A percentile compares a stretch with the other conserved stretches of the same genome.
Conservation (phyloP, 1,140 invertebrate species). For the Coptotermes formosanus region DNA sequence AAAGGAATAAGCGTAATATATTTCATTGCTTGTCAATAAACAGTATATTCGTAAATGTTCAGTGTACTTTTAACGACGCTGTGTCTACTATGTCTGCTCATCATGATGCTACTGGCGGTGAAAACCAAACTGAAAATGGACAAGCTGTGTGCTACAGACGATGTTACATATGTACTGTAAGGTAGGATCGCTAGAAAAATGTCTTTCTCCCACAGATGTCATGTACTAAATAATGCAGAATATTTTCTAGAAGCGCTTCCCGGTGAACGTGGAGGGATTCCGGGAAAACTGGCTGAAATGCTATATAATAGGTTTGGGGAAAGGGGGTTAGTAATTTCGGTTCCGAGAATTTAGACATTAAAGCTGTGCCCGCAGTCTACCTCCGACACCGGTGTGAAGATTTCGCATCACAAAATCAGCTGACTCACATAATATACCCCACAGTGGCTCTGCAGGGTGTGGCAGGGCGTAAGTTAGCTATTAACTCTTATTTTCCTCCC, state of each 20-base stretch:
- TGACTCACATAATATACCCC: not conserved
- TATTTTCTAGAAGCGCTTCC: not conserved
- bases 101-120: too few relatives aligned
- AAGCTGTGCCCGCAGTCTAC: not conserved
- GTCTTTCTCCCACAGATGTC: too few relatives aligned
- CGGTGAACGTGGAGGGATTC: not conserved
- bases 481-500: not conserved
- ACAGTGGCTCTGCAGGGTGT: not conserved
- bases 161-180: too few relatives aligned
- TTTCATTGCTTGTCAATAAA: too few relatives aligned
- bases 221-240: not conserved
- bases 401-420: not conserved
- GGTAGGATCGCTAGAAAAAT: too few relatives aligned
- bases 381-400: not conserved
- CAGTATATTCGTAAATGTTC: too few relatives aligned
- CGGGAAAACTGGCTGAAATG: not conserved
- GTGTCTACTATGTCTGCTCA: too few relatives aligned
- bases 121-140: too few relatives aligned
- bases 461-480: not conserved
- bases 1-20: too few relatives aligned
- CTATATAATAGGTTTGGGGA: not conserved
- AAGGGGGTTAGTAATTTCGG: too few relatives aligned
- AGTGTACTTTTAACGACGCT: too few relatives aligned
- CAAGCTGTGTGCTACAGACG: too few relatives aligned
- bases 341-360: not conserved